Percentiles rank a stretch among this genome's conserved stretches.
These are phyloP conservation scores for Hirtodrosophila trivittata DNA, from an alignment of 2,888 invertebrate species.

Conservation along the genomic window DNA sequence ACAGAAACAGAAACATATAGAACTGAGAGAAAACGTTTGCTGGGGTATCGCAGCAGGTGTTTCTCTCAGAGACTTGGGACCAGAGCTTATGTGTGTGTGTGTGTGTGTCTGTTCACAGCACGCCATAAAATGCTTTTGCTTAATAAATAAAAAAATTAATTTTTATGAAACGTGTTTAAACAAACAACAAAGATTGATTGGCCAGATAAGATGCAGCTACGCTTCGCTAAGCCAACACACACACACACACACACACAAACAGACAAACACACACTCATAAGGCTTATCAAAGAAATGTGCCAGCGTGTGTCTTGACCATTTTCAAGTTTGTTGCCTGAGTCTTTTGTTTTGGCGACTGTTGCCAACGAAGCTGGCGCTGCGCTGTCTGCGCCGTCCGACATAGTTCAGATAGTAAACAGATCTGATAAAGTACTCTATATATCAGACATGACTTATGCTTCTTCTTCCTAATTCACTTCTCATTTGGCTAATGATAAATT, in stretches of 20 bases:
- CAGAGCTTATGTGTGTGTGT: conserved; percentile 29
- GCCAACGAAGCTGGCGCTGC: conserved; percentile 69
- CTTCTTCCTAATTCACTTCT: neutral
- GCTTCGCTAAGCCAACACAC: conserved; percentile 44
- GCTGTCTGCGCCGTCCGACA: conserved; percentile 51
- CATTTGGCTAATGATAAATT: conserved; percentile 59
- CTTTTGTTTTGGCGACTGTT: conserved; percentile 58
- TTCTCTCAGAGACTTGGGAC: conserved; percentile 38
- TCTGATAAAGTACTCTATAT: too few species aligned
- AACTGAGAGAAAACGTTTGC: conserved; percentile 43
- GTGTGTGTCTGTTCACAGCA: conserved; percentile 60
- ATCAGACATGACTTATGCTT: too few species aligned
- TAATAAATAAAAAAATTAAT: conserved; percentile 75
- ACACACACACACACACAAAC: conserved; percentile 17
- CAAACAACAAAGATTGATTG: conserved; percentile 78
- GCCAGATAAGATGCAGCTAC: conserved; percentile 72
- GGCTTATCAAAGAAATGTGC: conserved; percentile 71
- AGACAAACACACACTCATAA: conserved; percentile 8
- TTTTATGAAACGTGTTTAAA: conserved; percentile 80
- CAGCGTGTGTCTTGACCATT: conserved; percentile 37
- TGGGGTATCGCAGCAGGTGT: conserved; percentile 78
- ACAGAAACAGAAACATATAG: conserved; percentile 13
- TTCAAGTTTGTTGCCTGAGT: conserved; percentile 64
- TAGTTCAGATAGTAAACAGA: too few species aligned
- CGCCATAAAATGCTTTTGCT: conserved; percentile 75